A percentile compares a stretch with the other conserved stretches of the same genome.
These are phyloP conservation scores for Phenacoccus solenopsis DNA, from an alignment of 1,140 invertebrate species.

Conservation along the genomic window DNA sequence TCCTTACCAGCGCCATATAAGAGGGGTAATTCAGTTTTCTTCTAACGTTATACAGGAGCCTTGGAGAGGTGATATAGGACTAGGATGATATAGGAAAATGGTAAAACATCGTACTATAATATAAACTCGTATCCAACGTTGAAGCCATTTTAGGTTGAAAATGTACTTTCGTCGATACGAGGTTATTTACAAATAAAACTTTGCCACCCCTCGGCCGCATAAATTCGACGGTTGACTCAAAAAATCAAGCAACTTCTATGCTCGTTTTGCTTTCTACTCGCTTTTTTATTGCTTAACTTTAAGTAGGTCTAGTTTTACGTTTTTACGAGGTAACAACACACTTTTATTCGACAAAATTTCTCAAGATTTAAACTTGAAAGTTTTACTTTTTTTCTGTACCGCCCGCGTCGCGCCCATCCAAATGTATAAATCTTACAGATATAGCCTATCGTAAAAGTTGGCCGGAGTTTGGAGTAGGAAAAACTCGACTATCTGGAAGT, in stretches of 20 bases:
- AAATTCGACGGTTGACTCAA: not conserved
- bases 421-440: constrained; percentile 9
- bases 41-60: too few species aligned
- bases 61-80: too few species aligned
- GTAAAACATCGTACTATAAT: too few species aligned
- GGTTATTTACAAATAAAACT: not conserved
- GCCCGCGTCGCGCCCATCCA: not conserved
- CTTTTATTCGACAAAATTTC: constrained; percentile 17
- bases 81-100: too few species aligned
- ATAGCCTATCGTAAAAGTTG: constrained; percentile 8
- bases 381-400: constrained; percentile 8
- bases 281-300: constrained; percentile 10
- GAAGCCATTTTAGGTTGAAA: too few species aligned
- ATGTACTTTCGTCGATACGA: too few species aligned
- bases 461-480: not conserved
- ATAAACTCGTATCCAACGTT: too few species aligned
- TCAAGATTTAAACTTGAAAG: constrained; percentile 9
- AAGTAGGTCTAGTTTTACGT: constrained; percentile 10
- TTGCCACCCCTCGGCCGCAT: not conserved
- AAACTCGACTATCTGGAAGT: not conserved
- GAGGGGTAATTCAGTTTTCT: too few species aligned
- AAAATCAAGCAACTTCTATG: constrained; percentile 14
- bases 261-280: not conserved
- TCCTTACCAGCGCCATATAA: too few species aligned
- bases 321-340: constrained; percentile 17